A percentile compares a stretch with the other conserved stretches of the same genome.
phyloP scores from a whole-genome alignment of 2,113 vertebrate species.

The Pithys albifrons region DNA sequence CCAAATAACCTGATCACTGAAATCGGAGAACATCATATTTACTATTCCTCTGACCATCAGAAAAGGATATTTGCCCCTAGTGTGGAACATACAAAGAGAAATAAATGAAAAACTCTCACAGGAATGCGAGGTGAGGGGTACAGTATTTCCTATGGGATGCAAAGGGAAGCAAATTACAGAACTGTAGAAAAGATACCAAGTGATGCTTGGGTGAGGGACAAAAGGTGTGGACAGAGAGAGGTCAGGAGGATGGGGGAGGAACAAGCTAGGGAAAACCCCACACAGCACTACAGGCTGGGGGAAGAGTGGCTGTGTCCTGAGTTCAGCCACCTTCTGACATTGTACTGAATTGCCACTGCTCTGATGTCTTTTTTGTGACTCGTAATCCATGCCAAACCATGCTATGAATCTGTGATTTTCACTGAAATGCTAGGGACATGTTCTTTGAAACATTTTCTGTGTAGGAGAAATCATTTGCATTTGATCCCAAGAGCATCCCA shows the following conservation, averaged over 20 bases:
- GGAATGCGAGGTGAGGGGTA: background rate
- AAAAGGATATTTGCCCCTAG: background rate
- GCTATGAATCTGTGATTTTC: background rate
- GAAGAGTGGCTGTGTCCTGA: background rate
- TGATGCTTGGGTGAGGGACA: background rate
- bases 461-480: background rate
- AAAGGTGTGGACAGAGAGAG: background rate
- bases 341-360: background rate
- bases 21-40: background rate
- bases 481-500: background rate
- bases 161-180: background rate
- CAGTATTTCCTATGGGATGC: background rate
- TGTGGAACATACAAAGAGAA: background rate
- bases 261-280: background rate
- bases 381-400: background rate
- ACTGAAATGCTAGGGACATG: background rate
- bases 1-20: background rate
- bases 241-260: background rate
- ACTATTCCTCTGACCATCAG: background rate
- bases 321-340: background rate
- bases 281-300: background rate
- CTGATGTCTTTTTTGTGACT: background rate
- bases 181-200: background rate
- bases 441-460: background rate
- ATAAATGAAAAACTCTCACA: background rate